These are phyloP conservation scores for Sinelater perroti DNA, from an alignment of 2,888 invertebrate genomes.

Conservation along the genomic window DNA sequence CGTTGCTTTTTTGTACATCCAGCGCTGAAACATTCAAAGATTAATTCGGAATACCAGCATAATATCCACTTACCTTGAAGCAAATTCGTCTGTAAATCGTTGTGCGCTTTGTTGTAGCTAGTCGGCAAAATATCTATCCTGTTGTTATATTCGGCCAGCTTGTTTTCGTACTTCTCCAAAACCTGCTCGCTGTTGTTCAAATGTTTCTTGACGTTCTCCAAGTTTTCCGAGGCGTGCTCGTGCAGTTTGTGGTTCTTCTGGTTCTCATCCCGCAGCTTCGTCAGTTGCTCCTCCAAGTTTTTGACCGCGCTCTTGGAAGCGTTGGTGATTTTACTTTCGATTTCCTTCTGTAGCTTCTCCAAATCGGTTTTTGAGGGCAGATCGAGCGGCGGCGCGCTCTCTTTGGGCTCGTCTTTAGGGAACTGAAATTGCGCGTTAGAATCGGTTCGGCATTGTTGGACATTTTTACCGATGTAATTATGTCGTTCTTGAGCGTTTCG, in stretches of 20 bases:
- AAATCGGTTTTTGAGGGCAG: slow-evolving; percentile 51
- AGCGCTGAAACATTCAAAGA: slow-evolving; percentile 47
- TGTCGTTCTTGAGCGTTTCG: slow-evolving; percentile 60
- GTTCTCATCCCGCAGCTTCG: slow-evolving; percentile 56
- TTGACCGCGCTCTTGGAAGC: slow-evolving; percentile 47
- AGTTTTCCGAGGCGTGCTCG: slow-evolving; percentile 59
- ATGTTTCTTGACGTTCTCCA: slow-evolving; percentile 60
- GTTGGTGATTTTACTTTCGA: slow-evolving; percentile 53
- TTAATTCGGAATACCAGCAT: neutral
- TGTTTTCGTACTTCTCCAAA: slow-evolving; percentile 66
- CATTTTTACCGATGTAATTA: slow-evolving; percentile 54
- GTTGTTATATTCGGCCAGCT: slow-evolving; percentile 63
- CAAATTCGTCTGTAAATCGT: slow-evolving; percentile 55
- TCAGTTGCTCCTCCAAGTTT: slow-evolving; percentile 53
- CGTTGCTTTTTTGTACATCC: slow-evolving; percentile 51
- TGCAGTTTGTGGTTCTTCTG: slow-evolving; percentile 60
- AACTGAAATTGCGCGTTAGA: slow-evolving; percentile 16
- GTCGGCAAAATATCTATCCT: slow-evolving; percentile 10
- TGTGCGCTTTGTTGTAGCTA: slow-evolving; percentile 44
- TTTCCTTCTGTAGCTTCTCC: slow-evolving; percentile 49
- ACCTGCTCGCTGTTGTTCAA: slow-evolving; percentile 65
- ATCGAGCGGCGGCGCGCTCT: slow-evolving; percentile 30
- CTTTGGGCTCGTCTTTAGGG: slow-evolving; percentile 17
- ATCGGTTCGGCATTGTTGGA: no score
- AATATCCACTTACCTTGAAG: slow-evolving; percentile 49